Evolutionary conservation across 2,797 vertebrate species (phyloP).

Genomic region (Danio choprae): DNA sequence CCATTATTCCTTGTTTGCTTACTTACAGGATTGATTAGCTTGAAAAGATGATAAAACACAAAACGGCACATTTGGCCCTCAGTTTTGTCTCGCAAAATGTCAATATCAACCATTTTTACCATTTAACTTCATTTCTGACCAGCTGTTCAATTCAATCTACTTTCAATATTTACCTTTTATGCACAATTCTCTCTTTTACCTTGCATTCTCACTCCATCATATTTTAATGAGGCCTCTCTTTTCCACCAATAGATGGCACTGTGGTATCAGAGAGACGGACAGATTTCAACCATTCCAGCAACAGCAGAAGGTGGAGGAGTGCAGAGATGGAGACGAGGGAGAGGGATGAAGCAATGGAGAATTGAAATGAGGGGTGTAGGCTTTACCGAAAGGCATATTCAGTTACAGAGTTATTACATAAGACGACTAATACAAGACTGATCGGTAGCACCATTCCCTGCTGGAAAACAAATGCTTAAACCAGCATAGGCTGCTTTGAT

Average conservation of each 20-base stretch:
- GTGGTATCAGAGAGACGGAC: slow-evolving; percentile 48
- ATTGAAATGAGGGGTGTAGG: slow-evolving; percentile 47
- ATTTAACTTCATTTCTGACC: neutral
- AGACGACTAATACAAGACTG: slow-evolving; percentile 52
- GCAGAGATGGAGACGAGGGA: slow-evolving; percentile 35
- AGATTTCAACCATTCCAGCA: neutral
- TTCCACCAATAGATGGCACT: slow-evolving; percentile 59
- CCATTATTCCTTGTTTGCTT: neutral
- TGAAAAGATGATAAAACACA: neutral
- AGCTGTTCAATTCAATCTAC: neutral
- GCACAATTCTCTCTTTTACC: neutral
- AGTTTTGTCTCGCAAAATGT: neutral
- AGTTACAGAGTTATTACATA: slow-evolving; percentile 56
- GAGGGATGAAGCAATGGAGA: slow-evolving; percentile 41
- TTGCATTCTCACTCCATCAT: slow-evolving; percentile 2
- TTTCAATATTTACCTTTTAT: slow-evolving; percentile 18
- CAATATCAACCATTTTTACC: neutral
- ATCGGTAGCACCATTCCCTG: neutral
- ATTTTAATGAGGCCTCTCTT: neutral
- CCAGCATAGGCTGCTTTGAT: neutral
- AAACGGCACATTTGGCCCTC: neutral
- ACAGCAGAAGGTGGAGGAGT: slow-evolving; percentile 21
- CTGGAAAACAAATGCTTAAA: neutral
- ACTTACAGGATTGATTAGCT: slow-evolving; percentile 1
- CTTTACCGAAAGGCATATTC: slow-evolving; percentile 50